Base-by-base conservation (phyloP, 1,140 invertebrate genomes). In the Solenopsis fugax region DNA sequence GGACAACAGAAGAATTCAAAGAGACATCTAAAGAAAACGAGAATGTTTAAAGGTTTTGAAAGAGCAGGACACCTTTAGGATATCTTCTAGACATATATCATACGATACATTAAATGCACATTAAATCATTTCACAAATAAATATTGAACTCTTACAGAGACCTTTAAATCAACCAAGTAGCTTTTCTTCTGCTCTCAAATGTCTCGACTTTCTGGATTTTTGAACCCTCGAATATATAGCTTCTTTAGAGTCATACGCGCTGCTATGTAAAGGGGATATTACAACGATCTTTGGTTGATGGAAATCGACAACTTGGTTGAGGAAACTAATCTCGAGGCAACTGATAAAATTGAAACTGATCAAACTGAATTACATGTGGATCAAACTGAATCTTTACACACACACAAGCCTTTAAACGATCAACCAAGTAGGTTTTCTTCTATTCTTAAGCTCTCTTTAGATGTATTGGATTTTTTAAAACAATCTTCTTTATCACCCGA, bases 351-450 rank as follows among this genome's bases (percentile, higher is more conserved):
- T 84, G 80, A 84, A 84, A 84, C 72, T 84, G 80, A 84, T 84
- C 80, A 84, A 84, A 84, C 69, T 84, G 80, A 84, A 84, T 84
- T 84, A 84, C 80, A 84, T 56, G 80, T 84, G 80, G 80, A 81
- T 71, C 77, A 73, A 84, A 84, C 80, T 75, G 80, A 84, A 84
- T 84, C 69, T 54, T 84, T 84, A 84, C 80, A 84, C 80, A 84
- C 80, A 84, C 80, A 84, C 80, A 84, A 84, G 80, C 69, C 80
- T 84, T 84, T 84, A 84, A 84, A 84, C 80, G 80, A 84, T 84
- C 80, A 75, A 84, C 80, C 80, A 84, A 84, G 80, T 84, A 84
- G 80, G 80, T 84, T 73, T 84, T 82, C 56, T 84, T 84, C 80
- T 54, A 81, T 75, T 75, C 80, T 84, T 84, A 73, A 75, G 18